These are phyloP conservation scores for Salvator merianae DNA, from an alignment of 2,113 vertebrate genomes.

Conservation along the genomic window DNA sequence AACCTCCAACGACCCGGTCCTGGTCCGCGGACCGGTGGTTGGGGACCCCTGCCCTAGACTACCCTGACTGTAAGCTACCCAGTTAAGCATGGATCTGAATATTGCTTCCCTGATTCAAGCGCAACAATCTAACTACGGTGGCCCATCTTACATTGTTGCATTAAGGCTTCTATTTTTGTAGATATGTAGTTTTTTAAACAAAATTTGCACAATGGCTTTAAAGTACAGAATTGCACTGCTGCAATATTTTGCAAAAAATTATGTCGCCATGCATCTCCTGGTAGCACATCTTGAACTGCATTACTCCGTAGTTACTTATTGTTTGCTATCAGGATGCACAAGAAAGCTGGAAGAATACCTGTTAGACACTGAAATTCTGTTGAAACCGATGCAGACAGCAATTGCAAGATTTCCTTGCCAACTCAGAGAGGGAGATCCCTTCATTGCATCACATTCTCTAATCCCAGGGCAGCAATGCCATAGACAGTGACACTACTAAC, in stretches of 20 bases:
- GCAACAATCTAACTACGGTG: not conserved
- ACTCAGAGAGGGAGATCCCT: conserved; percentile 32
- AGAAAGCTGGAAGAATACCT: not conserved
- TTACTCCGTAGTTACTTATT: no score
- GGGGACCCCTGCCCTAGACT: no score
- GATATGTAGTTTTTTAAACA: not conserved
- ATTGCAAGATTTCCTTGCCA: not conserved
- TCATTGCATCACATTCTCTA: conserved; percentile 39
- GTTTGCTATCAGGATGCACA: not conserved
- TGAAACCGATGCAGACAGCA: not conserved
- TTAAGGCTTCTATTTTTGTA: not conserved
- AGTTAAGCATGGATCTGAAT: not conserved
- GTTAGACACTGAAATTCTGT: not conserved
- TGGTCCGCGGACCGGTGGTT: no score
- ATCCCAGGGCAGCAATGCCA: conserved; percentile 43
- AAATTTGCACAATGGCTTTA: not conserved
- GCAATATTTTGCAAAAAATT: not conserved
- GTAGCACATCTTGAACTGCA: not conserved
- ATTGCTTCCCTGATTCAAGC: not conserved
- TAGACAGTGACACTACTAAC: not conserved
- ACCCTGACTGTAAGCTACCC: not conserved
- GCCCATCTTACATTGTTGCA: not conserved
- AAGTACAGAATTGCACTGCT: not conserved
- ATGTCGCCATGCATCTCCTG: not conserved
- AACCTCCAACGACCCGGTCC: no score